These are phyloP conservation scores for Cyprinus carpio DNA, from an alignment of 2,113 vertebrate genomes.

Conservation along the genomic window DNA sequence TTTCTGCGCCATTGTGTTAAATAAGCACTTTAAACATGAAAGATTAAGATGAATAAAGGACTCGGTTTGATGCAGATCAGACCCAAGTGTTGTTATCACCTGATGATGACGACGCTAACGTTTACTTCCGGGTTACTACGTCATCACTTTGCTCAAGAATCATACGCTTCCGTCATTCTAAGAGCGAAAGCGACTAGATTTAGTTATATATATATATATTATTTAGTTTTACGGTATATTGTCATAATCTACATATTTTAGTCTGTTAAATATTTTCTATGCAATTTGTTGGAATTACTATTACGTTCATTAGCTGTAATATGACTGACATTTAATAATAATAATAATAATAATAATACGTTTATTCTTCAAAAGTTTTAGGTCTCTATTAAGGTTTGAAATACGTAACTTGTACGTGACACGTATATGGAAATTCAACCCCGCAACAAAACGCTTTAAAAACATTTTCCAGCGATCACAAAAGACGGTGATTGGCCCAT, in stretches of 20 bases:
- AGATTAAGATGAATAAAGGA: neutral
- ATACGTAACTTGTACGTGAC: neutral
- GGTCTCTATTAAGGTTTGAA: neutral
- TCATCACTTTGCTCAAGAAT: too few species aligned
- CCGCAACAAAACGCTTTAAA: neutral
- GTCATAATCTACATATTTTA: too few species aligned
- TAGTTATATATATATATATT: too few species aligned
- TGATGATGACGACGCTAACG: neutral
- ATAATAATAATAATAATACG: too few species aligned
- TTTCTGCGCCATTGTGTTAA: slow-evolving; percentile 80
- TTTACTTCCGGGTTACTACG: slow-evolving; percentile 22
- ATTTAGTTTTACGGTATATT: too few species aligned
- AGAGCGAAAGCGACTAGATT: too few species aligned
- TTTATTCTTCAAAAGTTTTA: too few species aligned
- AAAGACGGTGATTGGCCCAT: neutral
- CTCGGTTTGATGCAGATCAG: neutral
- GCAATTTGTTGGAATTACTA: too few species aligned
- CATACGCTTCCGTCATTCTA: too few species aligned
- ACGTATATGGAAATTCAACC: neutral
- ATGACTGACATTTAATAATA: too few species aligned
- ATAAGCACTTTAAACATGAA: slow-evolving; percentile 1
- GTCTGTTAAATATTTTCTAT: too few species aligned
- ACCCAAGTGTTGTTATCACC: neutral
- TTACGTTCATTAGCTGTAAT: too few species aligned
- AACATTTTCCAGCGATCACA: neutral